Evolutionary conservation across 1,140 invertebrate genomes (phyloP).

Genomic region (Drosophila leontia): DNA sequence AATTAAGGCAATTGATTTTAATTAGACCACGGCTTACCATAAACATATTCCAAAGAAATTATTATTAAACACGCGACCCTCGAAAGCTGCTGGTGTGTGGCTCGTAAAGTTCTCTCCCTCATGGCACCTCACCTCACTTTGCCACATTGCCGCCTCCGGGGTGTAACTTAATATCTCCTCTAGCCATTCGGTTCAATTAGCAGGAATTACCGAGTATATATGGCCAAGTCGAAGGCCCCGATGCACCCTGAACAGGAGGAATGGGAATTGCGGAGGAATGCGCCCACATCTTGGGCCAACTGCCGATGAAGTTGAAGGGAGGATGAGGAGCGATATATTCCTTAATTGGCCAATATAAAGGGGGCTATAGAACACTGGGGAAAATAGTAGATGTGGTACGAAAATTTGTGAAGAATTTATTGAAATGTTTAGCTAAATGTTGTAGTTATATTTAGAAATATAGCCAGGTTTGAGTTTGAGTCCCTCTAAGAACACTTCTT

Average conservation of each 20-base stretch:
- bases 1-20: slow-evolving; percentile 84
- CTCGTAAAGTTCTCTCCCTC: slow-evolving; percentile 36
- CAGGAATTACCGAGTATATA: slow-evolving; percentile 62
- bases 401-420: not conserved
- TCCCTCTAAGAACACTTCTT: not conserved
- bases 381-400: not conserved
- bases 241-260: slow-evolving; percentile 58
- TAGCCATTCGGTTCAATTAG: slow-evolving; percentile 74
- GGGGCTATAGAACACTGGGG: slow-evolving; percentile 22
- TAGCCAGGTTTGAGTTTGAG: too few species aligned
- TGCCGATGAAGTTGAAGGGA: slow-evolving; percentile 39
- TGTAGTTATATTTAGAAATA: too few species aligned
- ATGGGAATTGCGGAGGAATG: slow-evolving; percentile 37
- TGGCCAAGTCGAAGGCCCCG: slow-evolving; percentile 64
- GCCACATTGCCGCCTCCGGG: slow-evolving; percentile 12
- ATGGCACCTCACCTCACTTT: slow-evolving; percentile 51
- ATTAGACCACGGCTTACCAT: slow-evolving; percentile 79
- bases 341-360: slow-evolving; percentile 65
- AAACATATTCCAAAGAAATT: slow-evolving; percentile 77
- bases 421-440: too few species aligned
- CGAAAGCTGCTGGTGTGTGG: slow-evolving; percentile 34
- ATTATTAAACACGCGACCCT: slow-evolving; percentile 81
- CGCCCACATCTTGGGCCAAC: slow-evolving; percentile 77
- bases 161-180: slow-evolving; percentile 73
- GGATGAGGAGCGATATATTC: slow-evolving; percentile 47